These are phyloP conservation scores for Malurus cyaneus DNA, from an alignment of 2,113 vertebrate genomes.

Conservation along the genomic window DNA sequence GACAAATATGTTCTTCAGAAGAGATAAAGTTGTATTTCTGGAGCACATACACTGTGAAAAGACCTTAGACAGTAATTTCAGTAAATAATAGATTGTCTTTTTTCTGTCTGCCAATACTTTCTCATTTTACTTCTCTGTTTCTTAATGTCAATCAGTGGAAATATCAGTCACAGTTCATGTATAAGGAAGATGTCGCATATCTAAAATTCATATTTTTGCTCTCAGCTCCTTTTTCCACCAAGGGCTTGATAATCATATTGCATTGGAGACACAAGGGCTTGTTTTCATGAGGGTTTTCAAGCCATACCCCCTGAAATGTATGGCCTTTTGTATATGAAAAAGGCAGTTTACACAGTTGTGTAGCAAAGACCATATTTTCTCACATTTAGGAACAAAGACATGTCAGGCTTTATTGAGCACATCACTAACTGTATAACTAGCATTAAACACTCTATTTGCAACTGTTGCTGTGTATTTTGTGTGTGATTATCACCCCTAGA, in stretches of 20 bases:
- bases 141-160: neutral
- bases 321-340: slow-evolving; percentile 64
- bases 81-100: neutral
- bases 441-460: slow-evolving; percentile 83
- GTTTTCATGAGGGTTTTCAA: slow-evolving; percentile 30
- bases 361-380: slow-evolving; percentile 76
- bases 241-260: neutral
- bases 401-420: slow-evolving; percentile 80
- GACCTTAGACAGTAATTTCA: neutral
- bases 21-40: neutral
- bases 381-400: slow-evolving; percentile 77
- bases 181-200: neutral
- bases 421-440: slow-evolving; percentile 81
- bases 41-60: neutral
- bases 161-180: neutral
- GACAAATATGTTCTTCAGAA: neutral
- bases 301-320: slow-evolving; percentile 51
- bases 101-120: neutral
- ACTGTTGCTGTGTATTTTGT: slow-evolving; percentile 85
- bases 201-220: neutral
- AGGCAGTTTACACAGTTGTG: slow-evolving; percentile 69
- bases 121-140: neutral
- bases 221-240: neutral
- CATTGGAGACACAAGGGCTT: neutral
- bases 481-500: slow-evolving; percentile 85